These are phyloP conservation scores for Corydoras maculifer DNA, from an alignment of 2,113 vertebrate species.

Conservation along the genomic window DNA sequence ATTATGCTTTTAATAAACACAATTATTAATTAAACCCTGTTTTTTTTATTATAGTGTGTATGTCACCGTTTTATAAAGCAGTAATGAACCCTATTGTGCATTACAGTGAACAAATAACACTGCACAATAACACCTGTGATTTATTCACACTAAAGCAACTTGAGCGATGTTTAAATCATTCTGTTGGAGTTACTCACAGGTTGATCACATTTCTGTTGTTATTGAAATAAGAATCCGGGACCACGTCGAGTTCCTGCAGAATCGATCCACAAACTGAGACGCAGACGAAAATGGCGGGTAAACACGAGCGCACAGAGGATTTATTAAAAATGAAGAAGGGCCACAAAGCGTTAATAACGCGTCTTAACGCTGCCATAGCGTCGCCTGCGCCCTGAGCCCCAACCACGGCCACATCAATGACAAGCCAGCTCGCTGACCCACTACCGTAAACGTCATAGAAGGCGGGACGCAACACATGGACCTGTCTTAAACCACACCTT, in stretches of 20 bases:
- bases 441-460: not conserved
- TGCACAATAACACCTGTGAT: no score
- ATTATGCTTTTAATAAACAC: no score
- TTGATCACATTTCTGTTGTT: conserved; percentile 80
- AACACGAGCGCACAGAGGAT: conserved; percentile 41
- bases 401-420: not conserved
- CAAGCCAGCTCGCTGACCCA: conserved; percentile 3
- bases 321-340: conserved; percentile 46
- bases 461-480: not conserved
- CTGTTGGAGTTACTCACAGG: conserved; percentile 68
- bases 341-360: conserved; percentile 50
- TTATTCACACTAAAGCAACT: not conserved
- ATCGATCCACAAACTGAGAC: conserved; percentile 68
- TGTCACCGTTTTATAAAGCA: no score
- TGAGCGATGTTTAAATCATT: not conserved
- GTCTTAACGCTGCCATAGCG: conserved; percentile 59
- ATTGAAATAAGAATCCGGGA: conserved; percentile 76
- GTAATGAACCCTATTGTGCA: no score
- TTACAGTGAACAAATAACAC: no score
- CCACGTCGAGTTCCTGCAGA: conserved; percentile 68
- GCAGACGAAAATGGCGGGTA: conserved; percentile 62
- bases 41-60: no score
- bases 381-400: not conserved
- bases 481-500: no score
- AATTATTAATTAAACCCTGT: no score